Evolutionary conservation across 1,140 invertebrate species (phyloP), one percentile per base, ranked within the genome.

Genomic region (Nephila pilipes): DNA sequence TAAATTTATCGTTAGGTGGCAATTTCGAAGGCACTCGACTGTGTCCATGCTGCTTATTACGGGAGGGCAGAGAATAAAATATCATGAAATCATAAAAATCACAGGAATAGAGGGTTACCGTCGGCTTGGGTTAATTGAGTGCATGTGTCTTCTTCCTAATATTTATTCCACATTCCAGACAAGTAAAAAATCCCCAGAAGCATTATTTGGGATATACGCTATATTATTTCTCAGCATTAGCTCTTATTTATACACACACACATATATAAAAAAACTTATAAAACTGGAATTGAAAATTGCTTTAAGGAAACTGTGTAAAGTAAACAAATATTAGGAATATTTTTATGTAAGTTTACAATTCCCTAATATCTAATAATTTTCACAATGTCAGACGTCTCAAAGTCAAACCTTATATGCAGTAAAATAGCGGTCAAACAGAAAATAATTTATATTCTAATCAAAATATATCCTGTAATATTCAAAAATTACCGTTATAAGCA

Each of bases 71-170:
- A 29, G 54, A 83, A 83, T 83, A 57, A 83, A 83, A 83, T 83
- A 83, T 83, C 81, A 57, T 83, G 81, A 38, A 83, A 83, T 83
- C 81, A 57, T 54, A 57, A 46, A 83, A 83, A 57, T 83, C 54
- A n/a, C 25, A 83, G 81, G 55, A 83, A 83, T 83, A 32, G 54
- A 83, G 54, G 81, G 81, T 54, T 83, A 83, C 38, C 81, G 81
- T 29, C 81, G 22, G 81, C 36, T 55, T 29, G 81, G 38, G 80
- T 83, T 83, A 83, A 83, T 83, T 83, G 81, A 83, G 81, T 25
- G 69, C 69, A 36, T 75, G 69, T 75, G 69, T 75, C 69, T 75
- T 75, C 69, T 75, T 75, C 69, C 69, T 75, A 75, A 75, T 75
- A 75, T 36, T 75, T 75, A 75, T 75, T 75, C 69, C 25, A 16